These are phyloP conservation scores for Ruditapes philippinarum DNA, from an alignment of 1,140 invertebrate genomes.

Conservation along the genomic window DNA sequence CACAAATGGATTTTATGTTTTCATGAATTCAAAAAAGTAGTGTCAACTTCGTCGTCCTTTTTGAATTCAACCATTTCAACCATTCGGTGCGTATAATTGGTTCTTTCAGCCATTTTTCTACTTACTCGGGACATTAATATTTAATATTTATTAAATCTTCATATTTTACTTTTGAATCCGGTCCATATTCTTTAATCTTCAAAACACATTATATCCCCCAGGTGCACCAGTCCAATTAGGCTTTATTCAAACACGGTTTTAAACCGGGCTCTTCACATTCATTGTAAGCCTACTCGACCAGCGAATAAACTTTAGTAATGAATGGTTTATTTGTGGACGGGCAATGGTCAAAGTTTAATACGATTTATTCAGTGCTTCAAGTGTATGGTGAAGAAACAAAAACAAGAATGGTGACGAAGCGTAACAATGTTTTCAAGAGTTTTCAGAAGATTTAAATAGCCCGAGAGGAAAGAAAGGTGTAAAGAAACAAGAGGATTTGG, in stretches of 20 bases:
- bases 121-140: too few species aligned
- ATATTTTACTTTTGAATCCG: too few species aligned
- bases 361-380: constrained; percentile 2
- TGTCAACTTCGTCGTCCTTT: too few species aligned
- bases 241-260: background rate
- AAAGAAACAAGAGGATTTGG: background rate
- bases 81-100: too few species aligned
- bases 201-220: background rate
- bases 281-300: constrained; percentile 18
- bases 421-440: background rate
- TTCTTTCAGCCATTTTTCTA: too few species aligned
- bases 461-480: background rate
- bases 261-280: background rate
- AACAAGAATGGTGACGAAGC: constrained; percentile 1
- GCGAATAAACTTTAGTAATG: background rate
- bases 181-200: too few species aligned
- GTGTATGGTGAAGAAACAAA: background rate
- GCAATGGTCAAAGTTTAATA: constrained; percentile 27
- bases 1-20: too few species aligned
- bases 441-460: background rate
- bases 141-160: too few species aligned
- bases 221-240: background rate
- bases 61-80: too few species aligned
- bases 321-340: background rate
- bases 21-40: too few species aligned